Conservation (phyloP, 1,140 invertebrate species). For the Drosophila sp. region DNA sequence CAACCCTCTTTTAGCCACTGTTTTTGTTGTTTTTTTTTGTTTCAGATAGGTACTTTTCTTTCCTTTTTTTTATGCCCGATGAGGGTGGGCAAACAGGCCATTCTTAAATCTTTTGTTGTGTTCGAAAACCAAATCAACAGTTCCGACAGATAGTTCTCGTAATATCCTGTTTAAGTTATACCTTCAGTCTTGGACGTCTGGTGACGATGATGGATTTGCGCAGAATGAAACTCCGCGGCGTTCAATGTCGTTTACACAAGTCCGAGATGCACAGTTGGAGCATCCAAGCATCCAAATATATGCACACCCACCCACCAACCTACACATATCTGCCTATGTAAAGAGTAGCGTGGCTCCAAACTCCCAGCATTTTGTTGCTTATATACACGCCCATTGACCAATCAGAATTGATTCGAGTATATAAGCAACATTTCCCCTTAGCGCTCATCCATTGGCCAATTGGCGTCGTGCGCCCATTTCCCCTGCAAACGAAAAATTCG, state of each 20-base stretch:
- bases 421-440: constrained; percentile 52
- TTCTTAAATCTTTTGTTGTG: neutral
- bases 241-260: constrained; percentile 5
- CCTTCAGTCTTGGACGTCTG: constrained; percentile 37
- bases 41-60: neutral
- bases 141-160: constrained; percentile 6
- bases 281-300: constrained; percentile 25
- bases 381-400: constrained; percentile 34
- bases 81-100: neutral
- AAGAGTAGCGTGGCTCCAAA: neutral
- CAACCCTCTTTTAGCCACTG: constrained; percentile 20
- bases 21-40: neutral
- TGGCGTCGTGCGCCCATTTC: neutral
- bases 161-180: constrained; percentile 3
- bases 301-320: neutral
- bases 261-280: constrained; percentile 16
- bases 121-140: neutral
- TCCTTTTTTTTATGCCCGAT: neutral
- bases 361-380: constrained; percentile 1
- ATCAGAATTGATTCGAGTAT: constrained; percentile 25
- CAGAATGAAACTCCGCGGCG: constrained; percentile 42
- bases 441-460: neutral
- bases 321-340: too few relatives aligned
- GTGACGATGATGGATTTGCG: constrained; percentile 69
- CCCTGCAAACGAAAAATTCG: neutral